These are phyloP conservation scores for Trematomus bernacchii DNA, from an alignment of 2,797 vertebrate species.

Conservation along the genomic window DNA sequence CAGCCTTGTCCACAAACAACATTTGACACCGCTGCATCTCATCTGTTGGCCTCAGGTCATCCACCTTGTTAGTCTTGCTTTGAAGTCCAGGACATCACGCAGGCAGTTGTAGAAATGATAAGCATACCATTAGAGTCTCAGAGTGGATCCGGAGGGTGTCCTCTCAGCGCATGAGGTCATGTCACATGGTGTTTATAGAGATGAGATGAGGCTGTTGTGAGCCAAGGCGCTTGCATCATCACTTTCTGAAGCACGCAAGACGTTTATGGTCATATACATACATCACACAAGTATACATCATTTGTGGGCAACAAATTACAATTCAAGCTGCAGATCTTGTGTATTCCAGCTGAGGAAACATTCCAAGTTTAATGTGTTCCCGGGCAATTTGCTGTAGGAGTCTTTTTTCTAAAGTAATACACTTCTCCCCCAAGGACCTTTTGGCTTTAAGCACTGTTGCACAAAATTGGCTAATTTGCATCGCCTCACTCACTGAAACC, in stretches of 20 bases:
- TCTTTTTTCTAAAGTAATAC: conserved; percentile 50
- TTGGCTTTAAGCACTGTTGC: conserved; percentile 61
- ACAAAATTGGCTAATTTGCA: conserved; percentile 64
- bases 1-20: background rate
- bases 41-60: conserved; percentile 32
- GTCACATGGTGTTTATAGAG: conserved; percentile 67
- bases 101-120: conserved; percentile 32
- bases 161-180: conserved; percentile 68
- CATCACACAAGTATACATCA: conserved; percentile 8
- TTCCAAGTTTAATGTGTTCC: conserved; percentile 34
- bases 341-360: conserved; percentile 17
- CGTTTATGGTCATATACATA: conserved; percentile 16
- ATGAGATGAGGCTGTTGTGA: conserved; percentile 41
- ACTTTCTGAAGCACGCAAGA: conserved; percentile 33
- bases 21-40: conserved; percentile 5
- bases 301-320: background rate
- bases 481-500: conserved; percentile 32
- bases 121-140: conserved; percentile 64
- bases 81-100: conserved; percentile 13
- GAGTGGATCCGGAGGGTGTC: conserved; percentile 48
- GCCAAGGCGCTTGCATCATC: conserved; percentile 58
- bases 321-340: conserved; percentile 17
- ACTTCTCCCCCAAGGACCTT: conserved; percentile 35
- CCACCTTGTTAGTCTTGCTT: conserved; percentile 33
- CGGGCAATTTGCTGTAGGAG: conserved; percentile 40